Evolutionary conservation across 1,140 invertebrate species (phyloP).

Genomic region (Spodoptera frugiperda): DNA sequence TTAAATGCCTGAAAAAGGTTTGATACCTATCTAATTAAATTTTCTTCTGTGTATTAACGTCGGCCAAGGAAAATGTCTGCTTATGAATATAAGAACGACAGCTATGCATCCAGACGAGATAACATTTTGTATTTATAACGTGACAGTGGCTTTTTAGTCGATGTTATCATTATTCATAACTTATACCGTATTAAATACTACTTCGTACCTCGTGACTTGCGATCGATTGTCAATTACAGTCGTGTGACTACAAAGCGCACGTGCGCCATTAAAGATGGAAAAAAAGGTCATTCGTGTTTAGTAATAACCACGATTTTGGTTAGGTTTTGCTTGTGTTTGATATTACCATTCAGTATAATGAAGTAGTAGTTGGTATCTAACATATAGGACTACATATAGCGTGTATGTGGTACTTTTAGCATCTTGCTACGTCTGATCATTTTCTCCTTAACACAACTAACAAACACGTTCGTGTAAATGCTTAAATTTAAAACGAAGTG

Average conservation of each 20-base stretch:
- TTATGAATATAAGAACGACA: no score
- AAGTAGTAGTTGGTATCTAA: conserved; percentile 19
- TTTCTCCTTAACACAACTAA: conserved; percentile 18
- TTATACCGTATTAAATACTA: conserved; percentile 64
- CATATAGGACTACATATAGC: no score
- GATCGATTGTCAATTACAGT: conserved; percentile 76
- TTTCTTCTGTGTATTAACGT: no score
- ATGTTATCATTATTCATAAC: conserved; percentile 72
- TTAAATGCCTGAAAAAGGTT: no score
- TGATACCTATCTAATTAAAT: no score
- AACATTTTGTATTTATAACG: no score
- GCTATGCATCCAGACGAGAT: no score
- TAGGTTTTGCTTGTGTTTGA: conserved; percentile 52
- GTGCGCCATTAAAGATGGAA: conserved; percentile 67
- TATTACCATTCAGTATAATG: conserved; percentile 56
- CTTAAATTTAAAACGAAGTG: conserved; percentile 23
- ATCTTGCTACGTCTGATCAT: not conserved
- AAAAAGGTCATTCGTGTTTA: conserved; percentile 72
- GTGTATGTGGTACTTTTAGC: not conserved
- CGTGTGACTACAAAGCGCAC: conserved; percentile 72
- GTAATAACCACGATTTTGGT: conserved; percentile 55
- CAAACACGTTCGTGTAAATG: conserved; percentile 1
- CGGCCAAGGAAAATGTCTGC: no score
- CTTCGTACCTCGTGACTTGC: conserved; percentile 74
- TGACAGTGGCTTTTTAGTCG: conserved; percentile 39